Evolutionary conservation across 2,888 invertebrate genomes (phyloP), one percentile per base, ranked within the genome.

Genomic region (Tachina grossa): DNA sequence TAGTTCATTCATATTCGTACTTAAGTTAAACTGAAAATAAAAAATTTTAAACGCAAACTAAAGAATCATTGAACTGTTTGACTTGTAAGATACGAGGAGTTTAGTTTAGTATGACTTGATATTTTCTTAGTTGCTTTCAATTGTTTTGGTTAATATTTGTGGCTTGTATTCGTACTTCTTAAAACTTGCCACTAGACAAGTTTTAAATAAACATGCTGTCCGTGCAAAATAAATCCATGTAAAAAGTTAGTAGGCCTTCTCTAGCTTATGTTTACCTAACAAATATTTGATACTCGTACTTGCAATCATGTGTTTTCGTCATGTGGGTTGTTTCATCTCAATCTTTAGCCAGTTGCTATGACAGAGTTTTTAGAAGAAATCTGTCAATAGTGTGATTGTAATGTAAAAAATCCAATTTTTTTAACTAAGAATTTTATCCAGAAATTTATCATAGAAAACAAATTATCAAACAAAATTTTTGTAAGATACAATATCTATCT

Each of bases 141-240:
- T 57, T 41, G 57, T 51, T 47, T 77, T 66, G 57, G 53, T 45
- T 78, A 49, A 69, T 69, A 69, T 43, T 43, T 81, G 76, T 59
- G 76, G 76, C 80, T 66, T 31, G 39, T 57, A 39, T 45, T 66
- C 43, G 22, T 57, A 51, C 51, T 71, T 19, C n/a, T 55, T 51
- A 77, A 51, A 72, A 59, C 39, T 83, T 72, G 65, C 83, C 71
- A 83, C 59, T 66, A 83, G 59, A 83, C 83, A 83, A 78, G 66
- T 78, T 83, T 74, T 53, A 78, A 78, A 22, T 61, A 72, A 77
- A 61, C 66, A 72, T 9, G 39, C 45, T 9, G 45, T 80, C 41
- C 9, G 63, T 39, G 11, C 16, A 51, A 16, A 69, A 49, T 5
- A 53, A 74, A 61, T 19, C 9, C 47, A 47, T 41, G 3, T 22